Evolutionary conservation across 2,113 vertebrate species (phyloP).

Genomic region (Bubo bubo): DNA sequence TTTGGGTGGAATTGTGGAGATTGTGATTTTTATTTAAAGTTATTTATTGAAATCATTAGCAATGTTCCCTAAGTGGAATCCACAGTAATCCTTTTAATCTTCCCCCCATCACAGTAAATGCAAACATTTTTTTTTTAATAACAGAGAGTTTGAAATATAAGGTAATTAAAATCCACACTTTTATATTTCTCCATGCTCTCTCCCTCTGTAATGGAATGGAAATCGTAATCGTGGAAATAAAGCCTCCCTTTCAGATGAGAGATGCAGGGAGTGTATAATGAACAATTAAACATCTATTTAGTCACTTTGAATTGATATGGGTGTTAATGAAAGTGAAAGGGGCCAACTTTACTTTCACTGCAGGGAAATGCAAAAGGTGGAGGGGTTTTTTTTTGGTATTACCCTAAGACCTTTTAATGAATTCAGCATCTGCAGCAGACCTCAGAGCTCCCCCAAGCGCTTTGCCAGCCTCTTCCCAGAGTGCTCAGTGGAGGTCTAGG

Average conservation of each 20-base stretch:
- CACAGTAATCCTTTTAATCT: conserved; percentile 51
- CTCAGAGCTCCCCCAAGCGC: neutral
- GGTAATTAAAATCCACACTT: conserved; percentile 36
- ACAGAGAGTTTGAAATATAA: conserved; percentile 25
- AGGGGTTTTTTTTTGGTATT: neutral
- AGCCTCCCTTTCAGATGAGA: neutral
- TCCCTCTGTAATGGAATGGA: conserved; percentile 10
- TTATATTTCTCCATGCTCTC: neutral
- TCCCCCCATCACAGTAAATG: neutral
- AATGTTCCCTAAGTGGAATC: conserved; percentile 27
- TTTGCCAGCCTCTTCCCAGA: neutral
- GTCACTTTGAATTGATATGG: neutral
- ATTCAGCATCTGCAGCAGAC: neutral
- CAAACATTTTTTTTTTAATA: conserved; percentile 52
- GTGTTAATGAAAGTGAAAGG: conserved; percentile 14
- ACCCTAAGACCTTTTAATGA: neutral
- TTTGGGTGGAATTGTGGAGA: conserved; percentile 29
- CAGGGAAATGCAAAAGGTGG: neutral
- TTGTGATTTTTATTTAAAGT: conserved; percentile 58
- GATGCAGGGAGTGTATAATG: conserved; percentile 2
- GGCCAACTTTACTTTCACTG: neutral
- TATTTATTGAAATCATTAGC: conserved; percentile 54
- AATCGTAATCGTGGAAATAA: conserved; percentile 2
- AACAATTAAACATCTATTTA: conserved; percentile 36
- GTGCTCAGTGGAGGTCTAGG: neutral